A percentile compares a stretch with the other conserved stretches of the same genome.
Conservation (phyloP, 2,113 vertebrate species). For the Myocastor coypus region DNA sequence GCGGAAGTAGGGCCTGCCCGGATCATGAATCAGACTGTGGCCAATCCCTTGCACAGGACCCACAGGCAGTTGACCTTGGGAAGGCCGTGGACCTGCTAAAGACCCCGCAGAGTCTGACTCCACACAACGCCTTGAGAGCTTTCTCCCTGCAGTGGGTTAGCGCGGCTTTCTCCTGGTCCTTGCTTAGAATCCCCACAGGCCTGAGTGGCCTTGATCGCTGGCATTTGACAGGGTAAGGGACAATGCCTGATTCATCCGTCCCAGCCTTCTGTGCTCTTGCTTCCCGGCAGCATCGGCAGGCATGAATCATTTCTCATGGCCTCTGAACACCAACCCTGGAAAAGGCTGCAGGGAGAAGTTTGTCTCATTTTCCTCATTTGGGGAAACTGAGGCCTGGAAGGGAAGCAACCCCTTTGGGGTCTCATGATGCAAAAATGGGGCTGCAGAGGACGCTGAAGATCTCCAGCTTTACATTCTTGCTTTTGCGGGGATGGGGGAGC, state of each 20-base stretch:
- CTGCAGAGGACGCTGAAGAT: no score
- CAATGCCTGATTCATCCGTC: background rate
- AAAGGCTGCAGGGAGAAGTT: background rate
- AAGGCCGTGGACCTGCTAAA: background rate
- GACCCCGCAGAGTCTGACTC: background rate
- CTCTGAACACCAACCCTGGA: background rate
- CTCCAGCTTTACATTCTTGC: conserved; percentile 69
- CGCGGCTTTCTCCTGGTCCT: background rate
- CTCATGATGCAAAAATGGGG: background rate
- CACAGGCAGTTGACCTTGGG: background rate
- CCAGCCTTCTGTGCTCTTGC: background rate
- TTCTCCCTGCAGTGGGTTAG: background rate
- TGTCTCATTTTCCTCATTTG: background rate
- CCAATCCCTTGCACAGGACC: background rate
- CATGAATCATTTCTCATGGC: background rate
- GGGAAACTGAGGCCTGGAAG: conserved; percentile 56
- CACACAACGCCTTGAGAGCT: background rate
- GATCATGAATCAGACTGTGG: background rate
- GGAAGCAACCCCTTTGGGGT: background rate
- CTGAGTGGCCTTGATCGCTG: background rate
- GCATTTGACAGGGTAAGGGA: background rate
- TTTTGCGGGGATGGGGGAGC: conserved; percentile 51
- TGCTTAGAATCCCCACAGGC: background rate
- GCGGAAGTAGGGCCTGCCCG: background rate
- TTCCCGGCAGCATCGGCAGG: background rate